A percentile compares a stretch with the other conserved stretches of the same genome.
phyloP scores from a whole-genome alignment of 2,888 invertebrate species.

The Amitus sp. region DNA sequence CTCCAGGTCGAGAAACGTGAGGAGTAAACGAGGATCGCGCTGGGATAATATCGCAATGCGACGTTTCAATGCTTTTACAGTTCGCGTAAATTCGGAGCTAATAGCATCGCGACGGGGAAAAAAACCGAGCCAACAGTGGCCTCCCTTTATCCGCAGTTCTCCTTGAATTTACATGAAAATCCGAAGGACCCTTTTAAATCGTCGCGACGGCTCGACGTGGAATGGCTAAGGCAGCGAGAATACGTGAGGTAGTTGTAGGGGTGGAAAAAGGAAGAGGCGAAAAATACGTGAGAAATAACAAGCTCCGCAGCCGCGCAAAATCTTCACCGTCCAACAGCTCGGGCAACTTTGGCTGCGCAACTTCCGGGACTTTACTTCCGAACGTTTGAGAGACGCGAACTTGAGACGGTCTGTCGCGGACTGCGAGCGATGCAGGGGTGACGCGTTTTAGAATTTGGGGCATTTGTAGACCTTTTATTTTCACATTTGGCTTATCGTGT shows the following conservation, averaged over 20 bases:
- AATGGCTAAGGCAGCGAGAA: constrained; percentile 5
- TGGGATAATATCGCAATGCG: not conserved
- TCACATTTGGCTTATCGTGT: too few relatives aligned
- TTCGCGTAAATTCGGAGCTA: too few relatives aligned
- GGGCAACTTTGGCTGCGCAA: not conserved
- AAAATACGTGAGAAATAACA: constrained; percentile 1
- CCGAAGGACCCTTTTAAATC: constrained; percentile 1
- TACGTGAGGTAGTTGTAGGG: not conserved
- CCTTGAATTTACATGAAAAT: not conserved
- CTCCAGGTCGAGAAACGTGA: not conserved
- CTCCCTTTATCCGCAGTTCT: not conserved
- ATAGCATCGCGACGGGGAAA: too few relatives aligned
- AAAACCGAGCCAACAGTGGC: too few relatives aligned
- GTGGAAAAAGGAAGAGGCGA: too few relatives aligned
- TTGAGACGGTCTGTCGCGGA: constrained; percentile 9
- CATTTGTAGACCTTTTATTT: too few relatives aligned
- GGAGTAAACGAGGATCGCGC: not conserved
- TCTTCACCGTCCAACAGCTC: not conserved
- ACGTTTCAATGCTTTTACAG: too few relatives aligned
- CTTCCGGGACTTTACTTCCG: not conserved
- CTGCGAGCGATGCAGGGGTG: too few relatives aligned
- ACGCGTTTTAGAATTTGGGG: too few relatives aligned
- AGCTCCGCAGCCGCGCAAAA: not conserved
- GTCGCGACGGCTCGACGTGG: not conserved
- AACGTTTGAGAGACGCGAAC: constrained; percentile 1